Conservation (phyloP, 2,888 invertebrate species). For the Buathra laborator region DNA sequence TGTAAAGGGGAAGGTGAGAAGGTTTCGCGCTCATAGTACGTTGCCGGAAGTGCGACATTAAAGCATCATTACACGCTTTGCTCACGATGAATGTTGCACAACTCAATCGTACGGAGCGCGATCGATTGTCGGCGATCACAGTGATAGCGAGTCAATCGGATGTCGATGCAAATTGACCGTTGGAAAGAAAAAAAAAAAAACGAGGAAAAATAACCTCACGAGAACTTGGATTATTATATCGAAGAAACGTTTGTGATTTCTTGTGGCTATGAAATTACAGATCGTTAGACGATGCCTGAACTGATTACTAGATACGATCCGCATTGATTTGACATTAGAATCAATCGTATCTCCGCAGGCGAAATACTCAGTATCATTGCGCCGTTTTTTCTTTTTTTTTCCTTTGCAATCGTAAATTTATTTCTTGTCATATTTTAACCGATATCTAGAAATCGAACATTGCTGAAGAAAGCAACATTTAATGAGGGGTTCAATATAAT, state of each 20-base stretch:
- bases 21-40: constrained; percentile 3
- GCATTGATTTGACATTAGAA: constrained; percentile 28
- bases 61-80: constrained; percentile 6
- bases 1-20: constrained; percentile 2
- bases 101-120: constrained; percentile 32
- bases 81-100: constrained; percentile 33
- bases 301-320: constrained; percentile 3
- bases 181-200: constrained; percentile 3
- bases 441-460: not conserved
- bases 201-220: constrained; percentile 17
- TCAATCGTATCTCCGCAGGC: not conserved
- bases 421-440: not conserved
- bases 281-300: constrained; percentile 42
- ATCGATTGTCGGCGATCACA: constrained; percentile 55
- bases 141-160: constrained; percentile 42
- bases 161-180: constrained; percentile 58
- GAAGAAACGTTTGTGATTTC: constrained; percentile 44
- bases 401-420: not conserved
- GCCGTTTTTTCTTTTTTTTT: not conserved
- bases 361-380: not conserved
- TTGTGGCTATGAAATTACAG: constrained; percentile 58
- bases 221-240: constrained; percentile 11
- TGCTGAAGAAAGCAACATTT: not conserved
- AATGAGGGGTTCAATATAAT: not conserved
- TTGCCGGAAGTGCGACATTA: constrained; percentile 25